Conservation (phyloP, 1,140 invertebrate species). For the Uloborus diversus region DNA sequence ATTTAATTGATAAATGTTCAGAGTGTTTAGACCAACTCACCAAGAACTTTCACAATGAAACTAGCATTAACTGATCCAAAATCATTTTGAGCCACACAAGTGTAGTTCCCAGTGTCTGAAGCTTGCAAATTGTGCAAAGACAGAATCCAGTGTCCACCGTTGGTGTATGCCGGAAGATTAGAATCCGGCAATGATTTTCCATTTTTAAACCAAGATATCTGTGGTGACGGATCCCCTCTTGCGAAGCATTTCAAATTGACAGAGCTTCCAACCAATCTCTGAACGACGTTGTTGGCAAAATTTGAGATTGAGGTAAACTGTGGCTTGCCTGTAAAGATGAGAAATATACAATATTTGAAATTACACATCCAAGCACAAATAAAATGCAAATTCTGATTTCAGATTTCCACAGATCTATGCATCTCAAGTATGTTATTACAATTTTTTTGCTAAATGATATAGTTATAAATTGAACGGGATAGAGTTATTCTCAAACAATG, state of each 20-base stretch:
- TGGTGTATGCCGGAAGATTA: slow-evolving; percentile 11
- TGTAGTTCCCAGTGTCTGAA: slow-evolving; percentile 84
- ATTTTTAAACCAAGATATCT: slow-evolving; percentile 53
- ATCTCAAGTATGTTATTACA: too few species aligned
- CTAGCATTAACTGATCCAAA: slow-evolving; percentile 80
- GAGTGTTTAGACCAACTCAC: too few species aligned
- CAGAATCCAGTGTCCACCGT: slow-evolving; percentile 31
- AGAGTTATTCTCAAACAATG: too few species aligned
- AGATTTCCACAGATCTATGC: too few species aligned
- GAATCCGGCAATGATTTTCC: slow-evolving; percentile 47
- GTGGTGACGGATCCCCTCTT: slow-evolving; percentile 35
- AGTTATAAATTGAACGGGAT: too few species aligned
- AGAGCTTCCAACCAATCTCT: slow-evolving; percentile 32
- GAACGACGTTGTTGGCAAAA: slow-evolving; percentile 20
- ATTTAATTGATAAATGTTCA: too few species aligned
- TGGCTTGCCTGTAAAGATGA: slow-evolving; percentile 35
- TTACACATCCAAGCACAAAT: too few species aligned
- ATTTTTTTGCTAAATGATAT: too few species aligned
- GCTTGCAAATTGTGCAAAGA: slow-evolving; percentile 59
- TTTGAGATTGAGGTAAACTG: slow-evolving; percentile 33
- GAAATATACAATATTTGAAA: too few species aligned
- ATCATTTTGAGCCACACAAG: slow-evolving; percentile 82
- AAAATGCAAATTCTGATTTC: too few species aligned
- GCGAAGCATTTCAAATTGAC: slow-evolving; percentile 40
- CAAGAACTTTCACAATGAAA: slow-evolving; percentile 76